Base-by-base conservation (phyloP, 2,888 invertebrate genomes). In the Oasisia sp. region DNA sequence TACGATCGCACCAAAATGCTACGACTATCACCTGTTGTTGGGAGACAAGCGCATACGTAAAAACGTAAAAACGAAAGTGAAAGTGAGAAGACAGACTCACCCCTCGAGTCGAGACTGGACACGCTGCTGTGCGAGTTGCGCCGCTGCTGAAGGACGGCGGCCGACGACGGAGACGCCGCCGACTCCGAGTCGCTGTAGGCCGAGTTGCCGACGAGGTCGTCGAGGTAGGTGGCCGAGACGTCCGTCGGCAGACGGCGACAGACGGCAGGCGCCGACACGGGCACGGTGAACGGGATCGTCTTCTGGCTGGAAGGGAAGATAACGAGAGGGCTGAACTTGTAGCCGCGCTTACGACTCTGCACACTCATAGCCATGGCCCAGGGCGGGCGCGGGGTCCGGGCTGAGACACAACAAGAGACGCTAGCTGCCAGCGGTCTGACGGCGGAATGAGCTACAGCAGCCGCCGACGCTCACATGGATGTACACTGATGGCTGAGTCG, bases 241-340 rank as follows among this genome's bases (percentile, higher is more conserved):
- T 11, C 58, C 38, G 45, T 91, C 92, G 89, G 89, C 12, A 50
- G 74, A 74, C 74, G 74, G 7, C 74, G 74, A 27, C 74, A 19
- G 45, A 12, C 91, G 44, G 45, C 27, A 38, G 32, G 93, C 94
- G 89, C 94, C 56, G 58, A 32, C 12, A 32, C 32, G 91, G 96
- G 96, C 92, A 96, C 96, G 32, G 95, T 95, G 94, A 96, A 96
- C 45, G 95, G 95, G 58, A 96, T 95, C 92, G 95, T 95, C 92
- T 95, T 95, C 94, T 95, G 94, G 93, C 95, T 95, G 94, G 94
- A 95, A 94, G 95, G 95, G 92, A 95, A 94, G 89, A 96, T 94
- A 91, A 95, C 94, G 58, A 95, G 32, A 14, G 93, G 91, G 27
- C 74, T 74, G 74, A 74, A 74, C 74, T 74, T 74, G 74, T 74